phyloP scores from a whole-genome alignment of 2,797 vertebrate species.

The Acanthis flammea region DNA sequence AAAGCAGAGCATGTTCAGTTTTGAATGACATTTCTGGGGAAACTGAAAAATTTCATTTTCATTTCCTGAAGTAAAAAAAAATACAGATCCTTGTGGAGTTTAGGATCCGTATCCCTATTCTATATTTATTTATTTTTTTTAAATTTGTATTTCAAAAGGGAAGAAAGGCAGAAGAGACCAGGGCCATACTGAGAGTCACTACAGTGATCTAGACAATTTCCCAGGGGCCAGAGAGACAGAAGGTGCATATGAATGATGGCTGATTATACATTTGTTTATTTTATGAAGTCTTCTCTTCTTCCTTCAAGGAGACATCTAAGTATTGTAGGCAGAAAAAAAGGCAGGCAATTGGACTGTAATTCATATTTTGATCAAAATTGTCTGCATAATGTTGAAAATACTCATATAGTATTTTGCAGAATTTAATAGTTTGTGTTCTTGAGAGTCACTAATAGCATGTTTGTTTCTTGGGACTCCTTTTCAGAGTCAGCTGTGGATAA shows the following conservation, averaged over 20 bases:
- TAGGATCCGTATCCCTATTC: not conserved
- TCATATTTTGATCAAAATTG: not conserved
- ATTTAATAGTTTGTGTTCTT: not conserved
- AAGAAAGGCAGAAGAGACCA: not conserved
- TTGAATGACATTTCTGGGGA: not conserved
- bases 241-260: not conserved
- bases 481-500: not conserved
- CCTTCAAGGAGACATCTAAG: not conserved
- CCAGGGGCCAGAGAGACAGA: not conserved
- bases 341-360: not conserved
- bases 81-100: not conserved
- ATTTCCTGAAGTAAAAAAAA: not conserved
- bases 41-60: not conserved
- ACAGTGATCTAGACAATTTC: not conserved
- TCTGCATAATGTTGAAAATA: not conserved
- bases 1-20: not conserved
- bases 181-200: not conserved
- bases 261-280: not conserved
- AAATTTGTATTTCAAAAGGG: not conserved
- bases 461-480: not conserved
- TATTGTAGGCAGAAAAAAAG: not conserved
- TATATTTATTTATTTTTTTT: rapidly evolving
- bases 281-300: not conserved
- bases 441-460: not conserved
- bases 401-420: not conserved